Evolutionary conservation across 2,797 vertebrate genomes (phyloP), one percentile per base, ranked within the genome.

Genomic region (Hemibagrus guttatus): DNA sequence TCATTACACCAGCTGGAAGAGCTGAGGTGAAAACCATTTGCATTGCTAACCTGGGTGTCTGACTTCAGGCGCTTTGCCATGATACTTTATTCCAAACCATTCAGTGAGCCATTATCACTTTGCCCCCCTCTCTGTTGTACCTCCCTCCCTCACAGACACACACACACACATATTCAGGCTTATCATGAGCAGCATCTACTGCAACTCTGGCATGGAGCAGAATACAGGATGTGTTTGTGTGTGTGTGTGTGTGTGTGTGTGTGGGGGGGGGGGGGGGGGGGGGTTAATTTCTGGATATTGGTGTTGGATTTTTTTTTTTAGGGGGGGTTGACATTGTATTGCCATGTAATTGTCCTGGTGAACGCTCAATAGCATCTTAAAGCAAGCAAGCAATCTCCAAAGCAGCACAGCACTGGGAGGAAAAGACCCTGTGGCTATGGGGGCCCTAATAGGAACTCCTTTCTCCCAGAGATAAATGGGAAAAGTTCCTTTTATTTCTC

Each of bases 281-380:
- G 42, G 28, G 52, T 49, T 82, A 49, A 82, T 66, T 66, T 52
- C 42, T 66, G 61, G n/a, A 82, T 81, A 28, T 46, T 42, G 58
- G 61, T 66, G 61, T 81, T 66, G 26, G 8, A 28, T 28, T 64
- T 28, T 81, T 49, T 64, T 80, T 56, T 52, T 49, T 14, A 1
- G 7, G 8, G 11, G 13, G 6, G 74, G 6, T 81, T 59, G 56
- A 83, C 93, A 83, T 96, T 96, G 96, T 94, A 97, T 96, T 96
- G 93, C 93, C 93, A 94, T 96, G 97, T 98, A 98, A 99, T 99
- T 98, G 98, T 99, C 96, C 96, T 93, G 95, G 97, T 97, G 97
- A 96, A 96, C 96, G 97, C 97, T 98, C 95, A 97, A 98, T 97
- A 98, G 97, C 96, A 98, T 97, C 98, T 98, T 97, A 97, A 98